Percentiles rank a stretch among this genome's conserved stretches.
Conservation (phyloP, 2,113 vertebrate genomes). For the Grantiella picta region DNA sequence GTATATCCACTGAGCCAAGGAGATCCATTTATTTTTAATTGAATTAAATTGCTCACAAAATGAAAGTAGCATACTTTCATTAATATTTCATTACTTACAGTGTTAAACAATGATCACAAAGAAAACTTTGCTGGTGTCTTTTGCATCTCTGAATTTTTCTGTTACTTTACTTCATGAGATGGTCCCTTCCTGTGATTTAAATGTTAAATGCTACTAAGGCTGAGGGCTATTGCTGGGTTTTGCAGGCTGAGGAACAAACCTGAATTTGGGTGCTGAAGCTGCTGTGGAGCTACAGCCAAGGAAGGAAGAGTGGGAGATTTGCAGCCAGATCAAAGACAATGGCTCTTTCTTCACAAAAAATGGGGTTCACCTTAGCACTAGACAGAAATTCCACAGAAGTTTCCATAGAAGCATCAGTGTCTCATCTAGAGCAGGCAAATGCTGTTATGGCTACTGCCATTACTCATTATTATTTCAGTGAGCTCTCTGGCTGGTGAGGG, state of each 20-base stretch:
- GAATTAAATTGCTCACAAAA: slow-evolving; percentile 87
- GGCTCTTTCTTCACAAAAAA: background rate
- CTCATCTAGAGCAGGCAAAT: background rate
- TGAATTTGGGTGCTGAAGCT: background rate
- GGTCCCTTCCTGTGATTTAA: slow-evolving; percentile 36
- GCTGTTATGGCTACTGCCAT: background rate
- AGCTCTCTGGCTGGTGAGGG: background rate
- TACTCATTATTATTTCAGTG: background rate
- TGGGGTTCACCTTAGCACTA: background rate
- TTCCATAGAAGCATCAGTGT: background rate
- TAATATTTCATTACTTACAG: slow-evolving; percentile 82
- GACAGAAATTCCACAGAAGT: background rate
- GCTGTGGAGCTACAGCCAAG: rapidly evolving
- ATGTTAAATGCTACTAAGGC: background rate
- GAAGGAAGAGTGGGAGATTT: background rate
- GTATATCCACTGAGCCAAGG: slow-evolving; percentile 77
- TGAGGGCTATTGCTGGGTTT: background rate
- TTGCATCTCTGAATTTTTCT: slow-evolving; percentile 52
- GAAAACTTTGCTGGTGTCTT: slow-evolving; percentile 73
- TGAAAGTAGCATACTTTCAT: slow-evolving; percentile 82
- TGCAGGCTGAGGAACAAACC: background rate
- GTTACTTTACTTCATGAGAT: slow-evolving; percentile 38
- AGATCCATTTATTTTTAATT: slow-evolving; percentile 86
- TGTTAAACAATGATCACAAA: slow-evolving; percentile 81
- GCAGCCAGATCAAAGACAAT: background rate